Percentiles rank a stretch among this genome's conserved stretches.
Evolutionary conservation across 1,140 invertebrate genomes (phyloP).

Genomic region (Anastrepha ludens): DNA sequence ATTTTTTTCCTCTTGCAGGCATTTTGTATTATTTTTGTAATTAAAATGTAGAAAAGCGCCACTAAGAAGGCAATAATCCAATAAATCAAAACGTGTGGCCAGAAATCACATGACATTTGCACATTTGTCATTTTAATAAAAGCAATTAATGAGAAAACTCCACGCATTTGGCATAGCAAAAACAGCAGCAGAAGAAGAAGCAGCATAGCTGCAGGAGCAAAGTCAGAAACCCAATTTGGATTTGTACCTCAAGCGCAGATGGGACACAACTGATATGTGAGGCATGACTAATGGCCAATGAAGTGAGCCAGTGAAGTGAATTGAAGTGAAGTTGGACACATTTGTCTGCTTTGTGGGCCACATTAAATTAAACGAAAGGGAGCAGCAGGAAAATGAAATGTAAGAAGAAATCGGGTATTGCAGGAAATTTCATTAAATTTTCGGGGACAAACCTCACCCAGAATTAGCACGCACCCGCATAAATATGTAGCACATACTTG

Average conservation of each 20-base stretch:
- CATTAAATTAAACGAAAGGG: conserved; percentile 6
- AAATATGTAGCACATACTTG: background rate
- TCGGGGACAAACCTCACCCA: conserved; percentile 39
- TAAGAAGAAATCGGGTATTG: background rate
- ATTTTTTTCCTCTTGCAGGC: background rate
- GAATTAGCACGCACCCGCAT: conserved; percentile 15
- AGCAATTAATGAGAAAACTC: conserved; percentile 52
- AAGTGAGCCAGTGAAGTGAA: background rate
- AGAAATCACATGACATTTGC: conserved; percentile 55
- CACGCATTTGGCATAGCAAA: conserved; percentile 7
- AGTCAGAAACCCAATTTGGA: background rate
- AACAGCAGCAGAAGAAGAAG: background rate
- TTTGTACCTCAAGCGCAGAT: conserved; percentile 28
- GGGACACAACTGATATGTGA: conserved; percentile 40
- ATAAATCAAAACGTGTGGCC: conserved; percentile 44
- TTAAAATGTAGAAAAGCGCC: conserved; percentile 36
- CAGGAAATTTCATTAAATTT: conserved; percentile 36
- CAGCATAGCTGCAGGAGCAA: background rate
- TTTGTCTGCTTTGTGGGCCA: background rate
- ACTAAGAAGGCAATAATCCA: background rate
- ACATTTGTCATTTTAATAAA: conserved; percentile 56
- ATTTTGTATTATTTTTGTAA: background rate
- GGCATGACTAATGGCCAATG: conserved; percentile 42
- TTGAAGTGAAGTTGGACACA: conserved; percentile 26
- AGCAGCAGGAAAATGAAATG: background rate